Evolutionary conservation across 2,888 invertebrate genomes (phyloP).

Genomic region (Philereme vetulata): DNA sequence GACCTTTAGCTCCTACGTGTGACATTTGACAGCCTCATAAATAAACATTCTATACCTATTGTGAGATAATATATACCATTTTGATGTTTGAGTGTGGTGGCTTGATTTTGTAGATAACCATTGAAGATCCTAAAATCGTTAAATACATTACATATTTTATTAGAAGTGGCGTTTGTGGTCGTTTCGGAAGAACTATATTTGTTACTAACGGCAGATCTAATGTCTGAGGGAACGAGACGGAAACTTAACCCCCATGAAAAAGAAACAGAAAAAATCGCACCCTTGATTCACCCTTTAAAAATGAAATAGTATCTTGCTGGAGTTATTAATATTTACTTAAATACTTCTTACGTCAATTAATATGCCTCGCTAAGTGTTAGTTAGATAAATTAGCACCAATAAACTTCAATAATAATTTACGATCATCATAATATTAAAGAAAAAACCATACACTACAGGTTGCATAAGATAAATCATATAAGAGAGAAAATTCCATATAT

Average conservation of each 20-base stretch:
- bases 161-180: too few relatives aligned
- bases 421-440: slow-evolving; percentile 4
- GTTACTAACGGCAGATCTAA: too few relatives aligned
- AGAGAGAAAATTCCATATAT: slow-evolving; percentile 9
- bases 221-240: too few relatives aligned
- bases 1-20: slow-evolving; percentile 30
- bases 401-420: slow-evolving; percentile 1
- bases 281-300: too few relatives aligned
- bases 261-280: too few relatives aligned
- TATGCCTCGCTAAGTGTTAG: background rate
- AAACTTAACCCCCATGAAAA: too few relatives aligned
- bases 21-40: slow-evolving; percentile 33
- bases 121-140: background rate
- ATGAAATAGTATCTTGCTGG: too few relatives aligned
- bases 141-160: too few relatives aligned
- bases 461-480: slow-evolving; percentile 7
- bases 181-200: too few relatives aligned
- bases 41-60: slow-evolving; percentile 17
- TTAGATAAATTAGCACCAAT: background rate
- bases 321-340: too few relatives aligned
- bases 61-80: slow-evolving; percentile 15
- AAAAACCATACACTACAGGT: slow-evolving; percentile 1
- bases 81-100: background rate
- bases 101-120: background rate
- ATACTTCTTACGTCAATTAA: too few relatives aligned